Conservation (phyloP, 2,888 invertebrate genomes). For the Acanthosepion esculentum region DNA sequence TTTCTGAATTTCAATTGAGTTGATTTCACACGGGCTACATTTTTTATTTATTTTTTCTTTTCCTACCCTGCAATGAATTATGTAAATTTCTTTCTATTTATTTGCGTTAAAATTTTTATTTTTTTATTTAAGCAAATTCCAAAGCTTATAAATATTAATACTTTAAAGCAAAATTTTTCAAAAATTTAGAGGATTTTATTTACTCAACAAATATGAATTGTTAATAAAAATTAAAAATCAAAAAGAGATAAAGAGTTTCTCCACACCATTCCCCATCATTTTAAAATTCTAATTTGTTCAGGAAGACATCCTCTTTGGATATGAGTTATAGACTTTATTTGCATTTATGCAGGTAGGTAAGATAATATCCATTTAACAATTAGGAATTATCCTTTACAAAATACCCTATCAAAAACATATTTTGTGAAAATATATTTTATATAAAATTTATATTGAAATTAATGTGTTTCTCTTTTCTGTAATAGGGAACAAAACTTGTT, state of each 20-base stretch:
- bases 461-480: neutral
- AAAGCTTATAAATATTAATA: neutral
- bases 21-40: too few relatives aligned
- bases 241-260: neutral
- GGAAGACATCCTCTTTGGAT: neutral
- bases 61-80: neutral
- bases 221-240: neutral
- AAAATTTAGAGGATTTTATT: constrained; percentile 33
- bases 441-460: neutral
- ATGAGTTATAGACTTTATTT: neutral
- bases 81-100: neutral
- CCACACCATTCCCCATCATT: neutral
- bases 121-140: neutral
- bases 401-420: constrained; percentile 33
- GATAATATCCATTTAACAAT: constrained; percentile 18
- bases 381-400: neutral
- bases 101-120: neutral
- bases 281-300: neutral
- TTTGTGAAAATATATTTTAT: neutral
- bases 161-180: neutral
- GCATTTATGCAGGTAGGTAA: neutral
- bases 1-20: neutral
- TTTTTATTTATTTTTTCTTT: neutral
- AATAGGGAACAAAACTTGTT: neutral
- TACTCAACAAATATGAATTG: neutral